phyloP scores from a whole-genome alignment of 2,797 vertebrate species.

The Peromyscus melanophrys region DNA sequence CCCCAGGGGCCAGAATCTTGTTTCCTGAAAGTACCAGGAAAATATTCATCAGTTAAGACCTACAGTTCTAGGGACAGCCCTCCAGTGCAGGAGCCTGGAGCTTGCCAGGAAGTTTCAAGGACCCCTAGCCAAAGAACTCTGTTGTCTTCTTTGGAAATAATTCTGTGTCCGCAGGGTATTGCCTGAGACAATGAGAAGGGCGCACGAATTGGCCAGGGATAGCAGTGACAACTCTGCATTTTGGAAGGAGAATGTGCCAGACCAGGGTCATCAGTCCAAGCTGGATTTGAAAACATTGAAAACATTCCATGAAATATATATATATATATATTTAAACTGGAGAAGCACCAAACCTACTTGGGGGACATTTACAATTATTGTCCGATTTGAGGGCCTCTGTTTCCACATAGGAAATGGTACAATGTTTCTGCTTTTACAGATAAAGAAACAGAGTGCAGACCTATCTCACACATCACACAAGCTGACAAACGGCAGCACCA shows the following conservation, averaged over 20 bases:
- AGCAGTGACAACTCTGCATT: not conserved
- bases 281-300: not conserved
- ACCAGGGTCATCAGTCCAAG: not conserved
- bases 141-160: not conserved
- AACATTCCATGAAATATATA: not conserved
- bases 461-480: not conserved
- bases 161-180: not conserved
- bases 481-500: not conserved
- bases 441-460: not conserved
- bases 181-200: not conserved
- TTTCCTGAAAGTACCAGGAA: not conserved
- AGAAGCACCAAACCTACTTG: not conserved
- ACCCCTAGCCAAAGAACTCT: not conserved
- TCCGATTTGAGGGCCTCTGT: not conserved
- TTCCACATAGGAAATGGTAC: not conserved
- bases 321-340: not conserved
- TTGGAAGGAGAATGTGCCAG: not conserved
- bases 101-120: not conserved
- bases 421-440: not conserved
- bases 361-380: not conserved
- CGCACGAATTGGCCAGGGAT: not conserved
- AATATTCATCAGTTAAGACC: not conserved
- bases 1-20: not conserved
- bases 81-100: rapidly evolving
- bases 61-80: not conserved